These are phyloP conservation scores for Sycophaga agraensis DNA, from an alignment of 1,140 invertebrate genomes.

Conservation along the genomic window DNA sequence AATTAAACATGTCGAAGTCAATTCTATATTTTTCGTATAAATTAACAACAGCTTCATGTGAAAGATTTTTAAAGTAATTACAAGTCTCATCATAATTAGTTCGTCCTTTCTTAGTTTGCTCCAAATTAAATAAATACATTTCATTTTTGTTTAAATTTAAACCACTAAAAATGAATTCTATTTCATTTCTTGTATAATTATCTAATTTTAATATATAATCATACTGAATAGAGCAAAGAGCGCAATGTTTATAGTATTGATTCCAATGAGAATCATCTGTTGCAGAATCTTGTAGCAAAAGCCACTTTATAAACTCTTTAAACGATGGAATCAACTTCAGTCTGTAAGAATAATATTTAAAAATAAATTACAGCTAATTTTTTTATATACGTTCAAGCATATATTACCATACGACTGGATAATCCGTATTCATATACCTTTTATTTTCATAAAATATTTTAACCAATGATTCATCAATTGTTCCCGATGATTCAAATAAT, in stretches of 20 bases:
- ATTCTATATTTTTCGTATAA: constrained; percentile 49
- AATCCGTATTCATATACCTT: constrained; percentile 35
- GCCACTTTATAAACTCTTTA: constrained; percentile 50
- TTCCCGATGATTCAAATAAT: constrained; percentile 43
- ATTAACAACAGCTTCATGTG: constrained; percentile 36
- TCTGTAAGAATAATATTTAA: constrained; percentile 34
- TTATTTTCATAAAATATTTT: constrained; percentile 45
- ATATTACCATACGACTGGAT: too few relatives aligned
- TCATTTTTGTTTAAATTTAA: constrained; percentile 35
- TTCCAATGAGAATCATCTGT: constrained; percentile 53
- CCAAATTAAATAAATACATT: constrained; percentile 37
- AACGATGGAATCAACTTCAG: constrained; percentile 54
- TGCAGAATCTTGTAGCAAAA: constrained; percentile 39
- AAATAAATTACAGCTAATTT: constrained; percentile 1
- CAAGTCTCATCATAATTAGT: constrained; percentile 46
- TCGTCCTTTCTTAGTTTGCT: constrained; percentile 35
- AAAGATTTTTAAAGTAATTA: constrained; percentile 48
- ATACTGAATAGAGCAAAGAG: constrained; percentile 46
- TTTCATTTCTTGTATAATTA: constrained; percentile 37
- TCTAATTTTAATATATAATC: constrained; percentile 50
- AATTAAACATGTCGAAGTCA: constrained; percentile 55
- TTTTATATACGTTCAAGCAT: background rate
- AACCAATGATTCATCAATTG: constrained; percentile 35
- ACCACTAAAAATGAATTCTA: constrained; percentile 45
- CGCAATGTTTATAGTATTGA: constrained; percentile 50